phyloP scores from a whole-genome alignment of 92 coral and sea anemone species.

The Parazoanthus atlanticus region DNA sequence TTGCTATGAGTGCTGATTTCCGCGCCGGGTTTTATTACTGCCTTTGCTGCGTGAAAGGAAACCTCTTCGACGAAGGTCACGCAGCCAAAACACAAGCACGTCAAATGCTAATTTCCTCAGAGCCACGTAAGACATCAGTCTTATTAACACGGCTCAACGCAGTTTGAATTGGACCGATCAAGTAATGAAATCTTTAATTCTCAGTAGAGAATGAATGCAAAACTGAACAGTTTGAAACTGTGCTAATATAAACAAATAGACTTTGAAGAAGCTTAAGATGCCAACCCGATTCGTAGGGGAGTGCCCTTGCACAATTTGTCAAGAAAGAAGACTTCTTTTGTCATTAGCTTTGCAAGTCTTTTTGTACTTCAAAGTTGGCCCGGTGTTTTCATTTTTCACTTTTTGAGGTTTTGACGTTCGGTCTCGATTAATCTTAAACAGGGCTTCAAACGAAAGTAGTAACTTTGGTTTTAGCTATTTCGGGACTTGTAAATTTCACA shows the following conservation, averaged over 20 bases:
- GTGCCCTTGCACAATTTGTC: too few species aligned
- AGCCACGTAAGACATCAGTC: neutral
- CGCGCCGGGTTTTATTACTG: constrained; percentile 43
- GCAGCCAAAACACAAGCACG: neutral
- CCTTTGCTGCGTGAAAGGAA: constrained; percentile 16
- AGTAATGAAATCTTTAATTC: neutral
- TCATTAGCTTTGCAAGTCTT: too few species aligned
- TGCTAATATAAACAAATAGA: too few species aligned
- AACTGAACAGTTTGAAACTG: neutral
- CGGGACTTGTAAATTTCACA: neutral
- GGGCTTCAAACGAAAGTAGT: too few species aligned
- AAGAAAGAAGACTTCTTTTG: too few species aligned
- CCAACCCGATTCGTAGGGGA: too few species aligned
- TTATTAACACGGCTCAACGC: neutral
- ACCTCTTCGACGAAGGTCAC: neutral
- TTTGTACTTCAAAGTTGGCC: too few species aligned
- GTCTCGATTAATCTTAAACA: too few species aligned
- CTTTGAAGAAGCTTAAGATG: too few species aligned
- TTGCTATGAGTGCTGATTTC: constrained; percentile 63
- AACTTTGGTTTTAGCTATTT: neutral
- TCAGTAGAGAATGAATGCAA: neutral
- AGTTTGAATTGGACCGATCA: neutral
- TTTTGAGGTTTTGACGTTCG: too few species aligned
- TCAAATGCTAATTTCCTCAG: neutral
- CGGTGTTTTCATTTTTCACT: too few species aligned